Evolutionary conservation across 2,888 invertebrate genomes (phyloP).

Genomic region (Nemotelus pantherinus): DNA sequence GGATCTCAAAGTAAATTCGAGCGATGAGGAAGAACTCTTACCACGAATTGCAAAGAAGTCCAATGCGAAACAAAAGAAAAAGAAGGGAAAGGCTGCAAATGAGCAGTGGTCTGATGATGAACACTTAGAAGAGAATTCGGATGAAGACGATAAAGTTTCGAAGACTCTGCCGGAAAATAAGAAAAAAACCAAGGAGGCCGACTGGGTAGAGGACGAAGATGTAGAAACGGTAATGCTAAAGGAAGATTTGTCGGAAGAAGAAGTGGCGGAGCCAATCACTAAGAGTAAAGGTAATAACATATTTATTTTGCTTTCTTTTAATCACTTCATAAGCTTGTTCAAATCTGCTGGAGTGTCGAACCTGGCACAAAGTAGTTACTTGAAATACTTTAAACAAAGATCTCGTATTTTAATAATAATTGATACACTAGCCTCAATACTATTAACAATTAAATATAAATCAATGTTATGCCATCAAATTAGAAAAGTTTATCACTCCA

Average conservation of each 20-base stretch:
- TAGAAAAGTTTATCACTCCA: neutral
- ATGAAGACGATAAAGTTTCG: conserved; percentile 54
- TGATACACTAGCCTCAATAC: no score
- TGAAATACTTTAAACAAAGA: no score
- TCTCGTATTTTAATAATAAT: no score
- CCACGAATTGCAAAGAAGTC: conserved; percentile 45
- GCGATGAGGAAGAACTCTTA: conserved; percentile 43
- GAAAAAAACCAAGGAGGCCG: conserved; percentile 51
- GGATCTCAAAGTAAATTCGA: conserved; percentile 49
- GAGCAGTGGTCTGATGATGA: conserved; percentile 55
- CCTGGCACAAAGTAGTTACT: no score
- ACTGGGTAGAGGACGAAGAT: conserved; percentile 51
- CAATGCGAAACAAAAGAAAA: conserved; percentile 49
- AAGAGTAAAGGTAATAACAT: no score
- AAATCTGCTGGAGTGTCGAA: no score
- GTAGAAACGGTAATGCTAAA: conserved; percentile 56
- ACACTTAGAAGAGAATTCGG: conserved; percentile 60
- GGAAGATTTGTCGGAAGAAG: conserved; percentile 46
- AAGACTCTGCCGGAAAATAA: conserved; percentile 62
- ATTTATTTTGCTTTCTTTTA: no score
- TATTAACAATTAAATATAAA: no score
- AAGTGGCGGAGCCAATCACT: neutral
- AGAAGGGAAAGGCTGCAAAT: conserved; percentile 62
- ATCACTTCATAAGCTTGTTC: no score
- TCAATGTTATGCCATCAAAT: no score